Conservation (phyloP, 1,140 invertebrate genomes). For the Cydia strobilella region DNA sequence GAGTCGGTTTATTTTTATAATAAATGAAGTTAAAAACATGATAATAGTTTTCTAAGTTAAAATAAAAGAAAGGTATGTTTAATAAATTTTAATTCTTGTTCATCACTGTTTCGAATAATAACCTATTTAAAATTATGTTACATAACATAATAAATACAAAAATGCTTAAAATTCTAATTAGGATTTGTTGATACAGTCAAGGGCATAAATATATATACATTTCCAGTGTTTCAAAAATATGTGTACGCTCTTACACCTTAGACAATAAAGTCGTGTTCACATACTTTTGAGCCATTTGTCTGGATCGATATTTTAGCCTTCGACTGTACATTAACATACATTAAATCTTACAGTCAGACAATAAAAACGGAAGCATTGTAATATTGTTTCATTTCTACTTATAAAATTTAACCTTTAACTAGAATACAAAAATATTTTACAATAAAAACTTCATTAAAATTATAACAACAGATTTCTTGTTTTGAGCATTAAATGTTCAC, state of each 20-base stretch:
- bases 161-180: background rate
- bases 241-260: too few species aligned
- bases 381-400: background rate
- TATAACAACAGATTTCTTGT: background rate
- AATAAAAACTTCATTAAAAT: background rate
- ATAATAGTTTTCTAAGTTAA: background rate
- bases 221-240: too few species aligned
- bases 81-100: background rate
- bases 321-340: constrained; percentile 24
- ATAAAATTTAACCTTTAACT: background rate
- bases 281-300: too few species aligned
- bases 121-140: background rate
- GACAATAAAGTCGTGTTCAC: too few species aligned
- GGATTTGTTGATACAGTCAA: constrained; percentile 1
- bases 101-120: background rate
- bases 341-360: background rate
- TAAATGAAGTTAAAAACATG: background rate
- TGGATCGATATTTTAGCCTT: too few species aligned
- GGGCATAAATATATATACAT: too few species aligned
- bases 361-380: background rate
- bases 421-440: background rate
- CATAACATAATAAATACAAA: background rate
- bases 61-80: background rate
- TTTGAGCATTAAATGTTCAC: constrained; percentile 12
- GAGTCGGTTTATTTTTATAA: background rate